These are phyloP conservation scores for Rhinichthys klamathensis DNA, from an alignment of 2,113 vertebrate genomes.

Conservation along the genomic window DNA sequence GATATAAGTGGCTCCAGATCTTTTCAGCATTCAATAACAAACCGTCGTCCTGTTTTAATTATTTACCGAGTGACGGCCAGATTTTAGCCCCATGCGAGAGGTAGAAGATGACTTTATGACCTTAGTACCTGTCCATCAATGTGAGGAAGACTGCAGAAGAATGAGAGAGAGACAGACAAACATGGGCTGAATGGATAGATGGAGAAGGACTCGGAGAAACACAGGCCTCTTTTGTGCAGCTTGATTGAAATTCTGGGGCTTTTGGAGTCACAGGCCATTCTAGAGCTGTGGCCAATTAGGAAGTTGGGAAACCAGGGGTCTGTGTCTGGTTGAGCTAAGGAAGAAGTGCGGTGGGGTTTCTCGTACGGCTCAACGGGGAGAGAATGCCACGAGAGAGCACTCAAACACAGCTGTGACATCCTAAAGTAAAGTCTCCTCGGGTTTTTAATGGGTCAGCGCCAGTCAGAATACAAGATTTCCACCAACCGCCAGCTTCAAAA, in stretches of 20 bases:
- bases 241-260: constrained; percentile 40
- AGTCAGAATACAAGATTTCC: background rate
- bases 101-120: constrained; percentile 5
- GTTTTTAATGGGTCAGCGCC: background rate
- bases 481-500: background rate
- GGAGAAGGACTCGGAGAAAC: background rate
- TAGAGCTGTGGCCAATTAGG: constrained; percentile 39
- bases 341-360: background rate
- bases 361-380: background rate
- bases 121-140: constrained; percentile 7
- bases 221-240: constrained; percentile 30
- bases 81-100: background rate
- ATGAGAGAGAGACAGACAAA: background rate
- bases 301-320: constrained; percentile 2
- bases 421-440: background rate
- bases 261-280: constrained; percentile 36
- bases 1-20: background rate
- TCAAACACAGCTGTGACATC: constrained; percentile 33
- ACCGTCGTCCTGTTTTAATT: background rate
- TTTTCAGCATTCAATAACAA: background rate
- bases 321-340: constrained; percentile 19
- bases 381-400: constrained; percentile 7
- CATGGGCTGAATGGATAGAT: background rate
- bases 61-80: background rate
- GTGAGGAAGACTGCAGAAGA: background rate